These are phyloP conservation scores for Porphyrio hochstetteri DNA, from an alignment of 2,113 vertebrate species.

Conservation along the genomic window DNA sequence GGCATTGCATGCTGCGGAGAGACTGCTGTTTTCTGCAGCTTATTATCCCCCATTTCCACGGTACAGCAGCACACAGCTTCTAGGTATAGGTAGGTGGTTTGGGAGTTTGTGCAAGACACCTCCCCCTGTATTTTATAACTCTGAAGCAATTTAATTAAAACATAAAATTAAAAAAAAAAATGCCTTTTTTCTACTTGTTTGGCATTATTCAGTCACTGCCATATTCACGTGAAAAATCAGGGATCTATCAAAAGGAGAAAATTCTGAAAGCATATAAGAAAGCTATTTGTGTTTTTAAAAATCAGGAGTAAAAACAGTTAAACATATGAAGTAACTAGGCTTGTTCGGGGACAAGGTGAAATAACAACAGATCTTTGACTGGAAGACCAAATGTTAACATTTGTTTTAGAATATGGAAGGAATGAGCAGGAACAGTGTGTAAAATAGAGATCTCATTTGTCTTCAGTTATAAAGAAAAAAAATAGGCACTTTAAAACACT, in stretches of 20 bases:
- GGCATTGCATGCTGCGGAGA: neutral
- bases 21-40: neutral
- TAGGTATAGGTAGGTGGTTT: neutral
- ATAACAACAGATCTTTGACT: neutral
- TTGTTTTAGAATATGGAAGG: neutral
- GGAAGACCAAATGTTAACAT: neutral
- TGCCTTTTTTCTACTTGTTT: neutral
- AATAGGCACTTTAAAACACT: neutral
- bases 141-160: neutral
- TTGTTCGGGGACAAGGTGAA: neutral
- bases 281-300: neutral
- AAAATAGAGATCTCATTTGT: neutral
- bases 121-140: neutral
- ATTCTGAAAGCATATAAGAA: neutral
- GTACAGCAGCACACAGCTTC: accelerated
- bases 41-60: neutral
- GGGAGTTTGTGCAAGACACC: neutral
- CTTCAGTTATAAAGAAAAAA: neutral
- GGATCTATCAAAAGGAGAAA: neutral
- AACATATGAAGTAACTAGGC: neutral
- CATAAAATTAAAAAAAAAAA: neutral
- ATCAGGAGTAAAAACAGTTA: neutral
- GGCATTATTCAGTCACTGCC: neutral
- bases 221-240: neutral
- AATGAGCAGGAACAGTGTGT: neutral